phyloP scores from a whole-genome alignment of 2,888 invertebrate species.

The Rhingia rostrata region DNA sequence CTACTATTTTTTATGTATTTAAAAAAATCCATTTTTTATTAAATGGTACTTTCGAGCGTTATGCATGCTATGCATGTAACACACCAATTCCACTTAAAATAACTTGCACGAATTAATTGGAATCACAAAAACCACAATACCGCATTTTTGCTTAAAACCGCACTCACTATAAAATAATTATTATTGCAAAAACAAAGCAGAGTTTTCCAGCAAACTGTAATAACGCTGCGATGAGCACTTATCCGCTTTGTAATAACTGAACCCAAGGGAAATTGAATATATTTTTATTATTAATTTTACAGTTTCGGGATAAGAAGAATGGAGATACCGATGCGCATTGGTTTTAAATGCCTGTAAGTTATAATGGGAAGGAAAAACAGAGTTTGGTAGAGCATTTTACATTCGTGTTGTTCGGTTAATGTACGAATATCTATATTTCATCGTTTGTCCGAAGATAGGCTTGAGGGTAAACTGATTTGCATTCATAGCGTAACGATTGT shows the following conservation, averaged over 20 bases:
- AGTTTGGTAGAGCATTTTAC: too few species aligned
- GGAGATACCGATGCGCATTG: too few species aligned
- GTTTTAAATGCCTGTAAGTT: too few species aligned
- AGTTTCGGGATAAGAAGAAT: too few species aligned
- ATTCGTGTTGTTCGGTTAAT: too few species aligned
- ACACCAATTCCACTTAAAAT: not conserved
- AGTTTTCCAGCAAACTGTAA: not conserved
- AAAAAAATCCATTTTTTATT: too few species aligned
- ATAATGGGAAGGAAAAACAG: too few species aligned
- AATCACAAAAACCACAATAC: conserved; percentile 11
- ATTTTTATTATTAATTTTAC: conserved; percentile 4
- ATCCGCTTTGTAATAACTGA: not conserved
- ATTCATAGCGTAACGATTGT: too few species aligned
- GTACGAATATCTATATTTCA: too few species aligned
- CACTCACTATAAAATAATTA: conserved; percentile 20
- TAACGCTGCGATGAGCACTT: not conserved
- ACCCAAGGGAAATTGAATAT: not conserved
- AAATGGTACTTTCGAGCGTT: not conserved
- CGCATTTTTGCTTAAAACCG: conserved; percentile 26
- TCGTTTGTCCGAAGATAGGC: too few species aligned
- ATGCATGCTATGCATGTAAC: not conserved
- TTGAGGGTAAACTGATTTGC: too few species aligned
- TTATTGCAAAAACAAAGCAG: not conserved
- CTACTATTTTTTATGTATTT: too few species aligned
- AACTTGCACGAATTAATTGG: conserved; percentile 10